Evolutionary conservation across 2,888 invertebrate genomes (phyloP), one percentile per base, ranked within the genome.

Genomic region (Drosophila anceps): DNA sequence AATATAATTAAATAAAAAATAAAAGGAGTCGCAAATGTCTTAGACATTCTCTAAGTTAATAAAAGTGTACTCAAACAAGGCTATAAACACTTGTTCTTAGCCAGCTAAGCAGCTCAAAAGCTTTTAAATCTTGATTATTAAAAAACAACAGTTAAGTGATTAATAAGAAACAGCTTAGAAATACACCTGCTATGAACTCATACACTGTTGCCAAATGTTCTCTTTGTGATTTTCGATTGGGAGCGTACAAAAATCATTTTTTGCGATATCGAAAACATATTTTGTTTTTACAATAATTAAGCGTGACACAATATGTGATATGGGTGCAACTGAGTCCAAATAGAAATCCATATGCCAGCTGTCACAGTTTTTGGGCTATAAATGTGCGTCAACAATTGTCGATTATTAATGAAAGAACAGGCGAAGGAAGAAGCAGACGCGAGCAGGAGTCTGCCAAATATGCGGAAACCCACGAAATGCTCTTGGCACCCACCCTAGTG

Each of bases 401-500:
- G 70, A 61, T 61, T 75, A 75, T 75, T 70, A 74, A 50, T 37
- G 46, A 53, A 59, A 27, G 29, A 35, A 62, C 39, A 62, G 59
- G 20, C 31, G 15, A 15, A 27, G 15, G 18, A n/a, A 69, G 15
- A 12, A 2, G 2, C 2, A 54, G 57, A 82, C 60, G 33, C 39
- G 55, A 53, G 50, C 41, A 57, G 50, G 53, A 54, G 46, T 55
- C 69, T 65, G 70, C 12, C 55, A 33, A 68, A 76, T 72, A 73
- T 80, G 70, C 61, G 48, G 73, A 72, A 84, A 76, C 76, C 84
- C 59, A 64, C 68, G 76, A 82, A 83, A 81, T 81, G 84, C 60
- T 8, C 35, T 39, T 29, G 44, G 57, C 76, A 68, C 57, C 62
- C 76, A 54, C 62, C 64, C 46, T 18, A 20, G 43, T n/a, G 60